phyloP scores from a whole-genome alignment of 2,113 vertebrate species.

The Talpa occidentalis region DNA sequence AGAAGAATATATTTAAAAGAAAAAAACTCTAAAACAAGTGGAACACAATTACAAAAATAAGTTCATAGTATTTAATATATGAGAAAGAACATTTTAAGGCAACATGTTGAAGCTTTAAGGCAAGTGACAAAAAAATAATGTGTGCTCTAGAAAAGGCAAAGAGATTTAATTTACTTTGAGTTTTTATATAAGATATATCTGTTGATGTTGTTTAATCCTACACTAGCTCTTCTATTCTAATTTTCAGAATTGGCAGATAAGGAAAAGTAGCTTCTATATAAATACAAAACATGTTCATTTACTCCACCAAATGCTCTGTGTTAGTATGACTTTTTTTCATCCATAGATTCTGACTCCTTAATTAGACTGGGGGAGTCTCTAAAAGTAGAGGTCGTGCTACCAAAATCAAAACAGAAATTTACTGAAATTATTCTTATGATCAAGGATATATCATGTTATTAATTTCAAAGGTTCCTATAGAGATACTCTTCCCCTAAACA shows the following conservation, averaged over 20 bases:
- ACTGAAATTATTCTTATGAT: background rate
- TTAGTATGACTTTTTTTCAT: background rate
- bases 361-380: background rate
- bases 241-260: background rate
- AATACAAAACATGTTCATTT: constrained; percentile 42
- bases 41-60: background rate
- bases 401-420: constrained; percentile 40
- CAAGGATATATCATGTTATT: background rate
- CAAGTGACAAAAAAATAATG: constrained; percentile 13
- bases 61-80: background rate
- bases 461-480: background rate
- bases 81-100: background rate
- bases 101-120: background rate
- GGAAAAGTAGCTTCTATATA: constrained; percentile 40
- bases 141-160: background rate
- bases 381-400: background rate
- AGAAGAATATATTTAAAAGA: background rate
- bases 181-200: background rate
- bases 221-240: background rate
- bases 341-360: background rate
- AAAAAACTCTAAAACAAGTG: background rate
- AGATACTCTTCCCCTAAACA: background rate
- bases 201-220: background rate
- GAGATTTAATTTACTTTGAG: background rate
- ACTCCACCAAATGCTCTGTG: background rate